Percentiles rank a stretch among this genome's conserved stretches.
Evolutionary conservation across 2,888 invertebrate genomes (phyloP).

Genomic region (Microctonus hyperodae): DNA sequence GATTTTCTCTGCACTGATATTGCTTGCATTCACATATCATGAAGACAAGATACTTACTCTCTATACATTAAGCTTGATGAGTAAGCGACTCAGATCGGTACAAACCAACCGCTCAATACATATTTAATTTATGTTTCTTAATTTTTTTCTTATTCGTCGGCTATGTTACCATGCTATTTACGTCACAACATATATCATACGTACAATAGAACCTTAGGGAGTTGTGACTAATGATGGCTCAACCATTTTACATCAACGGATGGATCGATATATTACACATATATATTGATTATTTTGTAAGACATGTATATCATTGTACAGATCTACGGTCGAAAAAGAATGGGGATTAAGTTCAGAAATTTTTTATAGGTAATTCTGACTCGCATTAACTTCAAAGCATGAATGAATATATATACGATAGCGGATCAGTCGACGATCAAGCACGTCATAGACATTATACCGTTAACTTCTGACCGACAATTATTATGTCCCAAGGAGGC

Average conservation of each 20-base stretch:
- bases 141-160: neutral
- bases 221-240: constrained; percentile 14
- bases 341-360: no score
- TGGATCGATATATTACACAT: neutral
- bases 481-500: neutral
- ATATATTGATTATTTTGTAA: no score
- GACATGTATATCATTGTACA: no score
- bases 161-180: neutral
- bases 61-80: constrained; percentile 6
- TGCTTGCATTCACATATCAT: neutral
- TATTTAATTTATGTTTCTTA: constrained; percentile 15
- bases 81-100: neutral
- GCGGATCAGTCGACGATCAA: neutral
- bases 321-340: no score
- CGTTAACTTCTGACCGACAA: constrained; percentile 14
- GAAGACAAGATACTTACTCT: neutral
- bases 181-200: neutral
- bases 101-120: constrained; percentile 1
- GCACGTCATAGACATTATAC: constrained; percentile 5
- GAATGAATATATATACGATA: neutral
- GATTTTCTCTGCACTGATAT: constrained; percentile 10
- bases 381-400: no score
- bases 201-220: neutral
- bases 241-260: neutral
- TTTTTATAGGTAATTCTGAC: no score